Conservation (phyloP, 2,888 invertebrate species). For the Caenorhabditis afra region DNA sequence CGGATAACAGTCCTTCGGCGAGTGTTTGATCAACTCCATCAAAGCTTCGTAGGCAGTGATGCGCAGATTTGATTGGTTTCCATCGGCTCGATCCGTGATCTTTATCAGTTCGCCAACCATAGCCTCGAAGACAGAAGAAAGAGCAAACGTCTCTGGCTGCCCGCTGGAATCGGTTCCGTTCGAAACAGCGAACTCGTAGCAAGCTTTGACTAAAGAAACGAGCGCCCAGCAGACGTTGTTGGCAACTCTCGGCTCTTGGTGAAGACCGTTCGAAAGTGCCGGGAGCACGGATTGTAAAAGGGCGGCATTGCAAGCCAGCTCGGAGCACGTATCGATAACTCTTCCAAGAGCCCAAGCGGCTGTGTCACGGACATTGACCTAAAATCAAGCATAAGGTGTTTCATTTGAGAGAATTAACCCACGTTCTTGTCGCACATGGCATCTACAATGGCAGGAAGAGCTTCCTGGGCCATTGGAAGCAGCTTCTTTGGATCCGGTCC, state of each 20-base stretch:
- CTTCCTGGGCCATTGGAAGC: constrained; percentile 94
- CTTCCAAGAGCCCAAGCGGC: constrained; percentile 98
- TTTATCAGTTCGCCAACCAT: constrained; percentile 93
- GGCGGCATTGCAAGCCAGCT: constrained; percentile 73
- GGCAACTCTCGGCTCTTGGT: constrained; percentile 95
- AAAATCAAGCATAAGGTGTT: constrained; percentile 5
- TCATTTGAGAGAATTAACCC: constrained; percentile 82
- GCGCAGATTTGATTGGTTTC: constrained; percentile 90
- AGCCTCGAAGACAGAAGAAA: constrained; percentile 93
- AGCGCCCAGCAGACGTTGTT: constrained; percentile 99
- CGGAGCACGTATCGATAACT: constrained; percentile 88
- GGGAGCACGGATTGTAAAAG: constrained; percentile 83
- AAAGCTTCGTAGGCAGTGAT: constrained; percentile 98
- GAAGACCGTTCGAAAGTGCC: constrained; percentile 86
- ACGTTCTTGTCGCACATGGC: constrained; percentile 95
- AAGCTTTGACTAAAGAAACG: constrained; percentile 95
- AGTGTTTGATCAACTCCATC: constrained; percentile 99
- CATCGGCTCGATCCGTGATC: constrained; percentile 94
- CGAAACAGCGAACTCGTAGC: constrained; percentile 89
- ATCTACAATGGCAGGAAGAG: constrained; percentile 95
- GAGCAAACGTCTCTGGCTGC: constrained; percentile 90
- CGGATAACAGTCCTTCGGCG: constrained; percentile 92
- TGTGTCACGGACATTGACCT: constrained; percentile 89
- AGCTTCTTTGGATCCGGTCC: constrained; percentile 91
- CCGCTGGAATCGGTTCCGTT: constrained; percentile 82